A percentile compares a stretch with the other conserved stretches of the same genome.
Evolutionary conservation across 2,113 vertebrate species (phyloP).

Genomic region (Atlantisia rogersi): DNA sequence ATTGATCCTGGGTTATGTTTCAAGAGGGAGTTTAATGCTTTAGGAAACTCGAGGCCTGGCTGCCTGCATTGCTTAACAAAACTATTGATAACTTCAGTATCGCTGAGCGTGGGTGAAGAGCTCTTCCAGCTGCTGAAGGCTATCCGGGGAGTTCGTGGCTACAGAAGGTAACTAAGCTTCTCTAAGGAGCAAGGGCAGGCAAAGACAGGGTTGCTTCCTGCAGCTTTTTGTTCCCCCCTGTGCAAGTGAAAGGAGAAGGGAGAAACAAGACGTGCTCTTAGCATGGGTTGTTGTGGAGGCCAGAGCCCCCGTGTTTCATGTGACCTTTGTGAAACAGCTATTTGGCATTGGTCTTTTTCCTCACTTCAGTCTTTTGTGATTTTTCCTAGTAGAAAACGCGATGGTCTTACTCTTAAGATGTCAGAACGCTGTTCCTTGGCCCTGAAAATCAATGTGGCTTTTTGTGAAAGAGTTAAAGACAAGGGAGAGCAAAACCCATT

Average conservation of each 20-base stretch:
- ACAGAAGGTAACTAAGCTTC: not conserved
- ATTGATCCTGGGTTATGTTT: constrained; percentile 34
- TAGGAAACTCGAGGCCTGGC: not conserved
- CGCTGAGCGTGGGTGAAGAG: not conserved
- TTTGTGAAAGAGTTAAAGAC: constrained; percentile 16
- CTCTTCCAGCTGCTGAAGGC: not conserved
- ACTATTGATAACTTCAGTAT: not conserved
- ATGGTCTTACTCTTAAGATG: not conserved
- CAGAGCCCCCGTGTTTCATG: not conserved
- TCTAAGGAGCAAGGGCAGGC: not conserved
- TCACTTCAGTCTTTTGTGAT: not conserved
- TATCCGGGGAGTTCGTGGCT: not conserved
- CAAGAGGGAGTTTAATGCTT: constrained; percentile 14
- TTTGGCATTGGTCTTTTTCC: not conserved
- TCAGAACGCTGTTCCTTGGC: not conserved
- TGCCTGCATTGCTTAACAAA: not conserved
- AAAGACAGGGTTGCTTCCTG: constrained; percentile 3
- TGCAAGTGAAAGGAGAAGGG: not conserved
- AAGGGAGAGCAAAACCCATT: not conserved
- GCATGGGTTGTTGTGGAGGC: not conserved
- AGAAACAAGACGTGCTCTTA: not conserved
- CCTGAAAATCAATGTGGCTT: constrained; percentile 30
- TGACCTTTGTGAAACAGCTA: constrained; percentile 24
- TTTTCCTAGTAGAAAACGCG: not conserved
- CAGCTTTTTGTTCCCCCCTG: not conserved